Base-by-base conservation (phyloP, 2,113 vertebrate genomes). In the Octodon degus region DNA sequence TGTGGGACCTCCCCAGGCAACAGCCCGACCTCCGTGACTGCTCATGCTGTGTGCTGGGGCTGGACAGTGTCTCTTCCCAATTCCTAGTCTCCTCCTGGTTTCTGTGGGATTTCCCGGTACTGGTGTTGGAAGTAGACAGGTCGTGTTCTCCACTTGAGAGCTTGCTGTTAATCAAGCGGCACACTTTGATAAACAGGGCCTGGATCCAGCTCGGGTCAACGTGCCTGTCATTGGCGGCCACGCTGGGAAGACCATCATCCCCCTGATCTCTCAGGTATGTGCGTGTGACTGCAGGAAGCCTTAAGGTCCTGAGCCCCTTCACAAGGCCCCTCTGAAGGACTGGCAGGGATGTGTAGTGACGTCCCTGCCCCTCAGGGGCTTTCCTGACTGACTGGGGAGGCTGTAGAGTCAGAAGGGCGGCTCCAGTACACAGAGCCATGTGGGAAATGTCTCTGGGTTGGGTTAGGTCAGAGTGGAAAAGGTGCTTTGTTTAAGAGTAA, bases 171-270 rank as follows among this genome's bases (percentile, higher is more conserved):
- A 58, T 81, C 27, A 53, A 5, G 60, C 55, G 67, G 96, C 53
- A 0, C 70, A 12, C 25, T 97, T 96, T 97, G 95, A 16, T 74
- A 92, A 70, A 30, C 94, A 99, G 99, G 99, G 99, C 60, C 98
- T 99, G 58, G 99, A 99, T 98, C 99, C 99, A 3, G 99, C 99
- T 91, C 98, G 98, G 12, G 99, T 99, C 82, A 99, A 97, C 5
- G 99, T 99, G 7, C 99, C 99, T 0, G 99, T 99, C 72, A 98
- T 99, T 53, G 99, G 99, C 70, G 99, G 99, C 97, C 99, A 99
- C 4, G 99, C 99, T 0, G 99, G 99, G 86, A 99, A 99, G 97
- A 99, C 99, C 53, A 99, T 99, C 98, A 99, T 99, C 92, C 99
- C 99, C 53, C 98, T 99, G 76, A 99, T 99, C 96, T 99, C 99